Evolutionary conservation across 2,113 vertebrate genomes (phyloP), one percentile per base, ranked within the genome.

Genomic region (Brachirus orientalis): DNA sequence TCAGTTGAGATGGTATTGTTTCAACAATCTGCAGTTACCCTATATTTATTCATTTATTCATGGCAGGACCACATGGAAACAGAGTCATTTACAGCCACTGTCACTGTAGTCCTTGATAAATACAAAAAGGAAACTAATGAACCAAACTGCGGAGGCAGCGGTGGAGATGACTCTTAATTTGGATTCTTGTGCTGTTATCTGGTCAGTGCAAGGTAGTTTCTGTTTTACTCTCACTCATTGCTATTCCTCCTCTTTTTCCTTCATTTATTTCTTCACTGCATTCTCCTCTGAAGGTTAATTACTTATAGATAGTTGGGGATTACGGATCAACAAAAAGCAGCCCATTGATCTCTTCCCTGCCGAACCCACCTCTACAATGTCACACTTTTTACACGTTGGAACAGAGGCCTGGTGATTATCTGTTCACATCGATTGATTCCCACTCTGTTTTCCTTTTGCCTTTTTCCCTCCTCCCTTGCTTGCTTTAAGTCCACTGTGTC

Each of bases 231-330:
- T 38, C 38, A 37, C 8, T 76, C 55, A 88, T 93, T 90, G 80
- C 66, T 84, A 89, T 92, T 90, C 88, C 69, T 50, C 11, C 54
- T 47, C 83, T 80, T 55, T 75, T 78, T 86, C 79, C 86, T 80
- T 75, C 74, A 72, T 84, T 88, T 90, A 72, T 85, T 88, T 79
- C 64, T 80, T 33, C 55, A 58, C 82, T 77, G 76, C 88, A 51
- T 84, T 89, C 87, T 90, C 82, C 88, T 91, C 83, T 89, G 90
- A 93, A 94, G 92, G 92, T 93, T 93, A 94, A 94, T 94, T 93
- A 93, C 92, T 93, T 93, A 88, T 87, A 93, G 92, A 93, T 92
- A 93, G 92, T 93, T 92, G 91, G 88, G 91, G 91, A 94, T 93
- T 94, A 91, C 86, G 52, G 86, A 88, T 90, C 89, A 93, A 90